These are phyloP conservation scores for Nilaparvata lugens DNA, from an alignment of 1,140 invertebrate genomes.

Conservation along the genomic window DNA sequence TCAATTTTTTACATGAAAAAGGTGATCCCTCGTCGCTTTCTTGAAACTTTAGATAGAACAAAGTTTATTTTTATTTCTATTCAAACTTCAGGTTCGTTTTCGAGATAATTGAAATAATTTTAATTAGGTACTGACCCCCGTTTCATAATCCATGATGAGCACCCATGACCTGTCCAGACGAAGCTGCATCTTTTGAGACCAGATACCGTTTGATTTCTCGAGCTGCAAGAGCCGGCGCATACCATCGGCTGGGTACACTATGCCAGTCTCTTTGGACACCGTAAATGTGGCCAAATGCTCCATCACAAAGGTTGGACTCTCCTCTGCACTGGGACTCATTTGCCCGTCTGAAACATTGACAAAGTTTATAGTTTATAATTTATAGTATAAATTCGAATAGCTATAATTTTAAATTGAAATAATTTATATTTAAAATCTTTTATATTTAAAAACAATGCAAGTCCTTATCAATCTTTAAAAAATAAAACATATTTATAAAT, in stretches of 20 bases:
- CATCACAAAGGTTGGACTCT: slow-evolving; percentile 73
- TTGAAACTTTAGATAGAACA: no score
- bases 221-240: slow-evolving; percentile 88
- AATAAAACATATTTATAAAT: neutral
- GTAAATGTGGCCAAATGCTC: slow-evolving; percentile 98
- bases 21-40: no score
- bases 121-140: slow-evolving; percentile 58
- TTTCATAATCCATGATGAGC: slow-evolving; percentile 93
- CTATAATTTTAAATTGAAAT: neutral
- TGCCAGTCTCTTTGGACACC: slow-evolving; percentile 77
- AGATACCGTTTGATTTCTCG: slow-evolving; percentile 96
- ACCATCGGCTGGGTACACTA: slow-evolving; percentile 86
- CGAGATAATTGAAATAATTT: no score
- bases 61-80: no score
- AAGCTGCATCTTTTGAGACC: slow-evolving; percentile 97
- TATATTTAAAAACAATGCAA: neutral
- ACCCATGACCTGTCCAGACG: slow-evolving; percentile 80
- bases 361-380: no score
- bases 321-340: slow-evolving; percentile 35
- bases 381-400: neutral
- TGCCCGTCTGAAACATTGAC: slow-evolving; percentile 17
- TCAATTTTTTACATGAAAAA: no score
- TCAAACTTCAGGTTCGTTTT: no score
- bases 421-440: neutral
- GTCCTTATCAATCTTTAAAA: neutral